Conservation (phyloP, 2,888 invertebrate species). For the Cremastinae sp. region DNA sequence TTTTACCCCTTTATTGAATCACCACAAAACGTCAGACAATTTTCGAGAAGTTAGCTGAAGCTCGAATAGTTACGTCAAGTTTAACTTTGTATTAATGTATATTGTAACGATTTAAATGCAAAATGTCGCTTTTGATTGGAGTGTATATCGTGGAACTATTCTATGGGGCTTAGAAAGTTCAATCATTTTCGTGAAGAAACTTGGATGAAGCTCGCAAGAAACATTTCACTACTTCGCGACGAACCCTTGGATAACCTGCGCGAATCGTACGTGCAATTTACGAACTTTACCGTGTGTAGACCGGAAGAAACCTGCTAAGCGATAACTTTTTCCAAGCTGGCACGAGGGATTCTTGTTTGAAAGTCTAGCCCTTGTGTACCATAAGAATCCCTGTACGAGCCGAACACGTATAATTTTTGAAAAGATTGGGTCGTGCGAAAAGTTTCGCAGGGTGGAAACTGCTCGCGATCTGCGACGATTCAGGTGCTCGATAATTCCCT, state of each 20-base stretch:
- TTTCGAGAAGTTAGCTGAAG: slow-evolving; percentile 2
- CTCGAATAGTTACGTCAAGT: slow-evolving; percentile 31
- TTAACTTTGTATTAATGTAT: slow-evolving; percentile 15
- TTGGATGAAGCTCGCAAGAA: slow-evolving; percentile 41
- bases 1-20: slow-evolving; percentile 27
- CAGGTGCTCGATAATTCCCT: slow-evolving; percentile 16
- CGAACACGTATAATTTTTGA: slow-evolving; percentile 6
- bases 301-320: slow-evolving; percentile 42
- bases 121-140: slow-evolving; percentile 30
- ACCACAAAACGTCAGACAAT: slow-evolving; percentile 24
- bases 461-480: slow-evolving; percentile 20
- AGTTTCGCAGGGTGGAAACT: slow-evolving; percentile 7
- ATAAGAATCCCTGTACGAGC: slow-evolving; percentile 35
- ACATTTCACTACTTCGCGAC: slow-evolving; percentile 45
- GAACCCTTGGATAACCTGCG: slow-evolving; percentile 26
- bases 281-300: slow-evolving; percentile 46
- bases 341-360: slow-evolving; percentile 38
- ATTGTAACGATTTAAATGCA: slow-evolving; percentile 34
- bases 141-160: slow-evolving; percentile 19
- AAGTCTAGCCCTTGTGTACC: slow-evolving; percentile 22
- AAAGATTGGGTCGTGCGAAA: slow-evolving; percentile 36
- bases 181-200: slow-evolving; percentile 59
- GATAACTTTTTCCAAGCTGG: slow-evolving; percentile 44
- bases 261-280: slow-evolving; percentile 53
- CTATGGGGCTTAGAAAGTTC: slow-evolving; percentile 52